A percentile compares a stretch with the other conserved stretches of the same genome.
Evolutionary conservation across 2,888 invertebrate genomes (phyloP).

Genomic region (Suillia variegata): DNA sequence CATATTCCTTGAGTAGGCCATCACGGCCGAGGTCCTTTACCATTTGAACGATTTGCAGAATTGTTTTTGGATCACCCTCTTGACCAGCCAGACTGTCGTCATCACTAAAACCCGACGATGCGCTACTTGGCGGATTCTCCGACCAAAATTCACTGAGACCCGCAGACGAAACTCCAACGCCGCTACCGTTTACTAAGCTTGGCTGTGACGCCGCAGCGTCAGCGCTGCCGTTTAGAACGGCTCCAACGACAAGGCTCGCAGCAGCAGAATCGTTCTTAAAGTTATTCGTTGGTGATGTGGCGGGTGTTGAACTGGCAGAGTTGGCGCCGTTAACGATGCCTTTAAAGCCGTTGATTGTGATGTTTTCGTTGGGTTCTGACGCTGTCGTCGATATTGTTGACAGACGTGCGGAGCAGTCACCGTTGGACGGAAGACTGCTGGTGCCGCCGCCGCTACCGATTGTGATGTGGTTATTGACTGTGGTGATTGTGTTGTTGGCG

Average conservation of each 20-base stretch:
- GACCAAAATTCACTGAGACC: slow-evolving; percentile 59
- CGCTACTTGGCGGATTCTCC: slow-evolving; percentile 72
- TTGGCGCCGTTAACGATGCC: slow-evolving; percentile 8
- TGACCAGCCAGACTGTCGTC: slow-evolving; percentile 84
- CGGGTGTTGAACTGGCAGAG: not conserved
- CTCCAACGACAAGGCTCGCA: slow-evolving; percentile 8
- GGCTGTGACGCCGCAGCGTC: slow-evolving; percentile 4
- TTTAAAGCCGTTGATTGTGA: slow-evolving; percentile 39
- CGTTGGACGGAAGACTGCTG: slow-evolving; percentile 25
- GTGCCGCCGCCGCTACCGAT: slow-evolving; percentile 48
- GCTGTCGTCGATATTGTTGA: no score
- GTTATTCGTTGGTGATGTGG: slow-evolving; percentile 10
- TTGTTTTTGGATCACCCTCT: slow-evolving; percentile 72
- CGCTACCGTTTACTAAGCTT: slow-evolving; percentile 29
- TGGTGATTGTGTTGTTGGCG: slow-evolving; percentile 28
- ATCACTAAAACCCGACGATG: slow-evolving; percentile 85
- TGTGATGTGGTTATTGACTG: slow-evolving; percentile 41
- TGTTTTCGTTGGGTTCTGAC: slow-evolving; percentile 52
- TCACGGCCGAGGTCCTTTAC: slow-evolving; percentile 75
- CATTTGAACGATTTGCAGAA: slow-evolving; percentile 69
- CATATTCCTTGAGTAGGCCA: slow-evolving; percentile 86
- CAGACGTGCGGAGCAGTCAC: slow-evolving; percentile 21
- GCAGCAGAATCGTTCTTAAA: slow-evolving; percentile 2
- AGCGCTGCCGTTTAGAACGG: slow-evolving; percentile 19
- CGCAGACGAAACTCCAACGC: slow-evolving; percentile 46